Evolutionary conservation across 2,888 invertebrate species (phyloP).

Genomic region (Cyclophora albipunctata): DNA sequence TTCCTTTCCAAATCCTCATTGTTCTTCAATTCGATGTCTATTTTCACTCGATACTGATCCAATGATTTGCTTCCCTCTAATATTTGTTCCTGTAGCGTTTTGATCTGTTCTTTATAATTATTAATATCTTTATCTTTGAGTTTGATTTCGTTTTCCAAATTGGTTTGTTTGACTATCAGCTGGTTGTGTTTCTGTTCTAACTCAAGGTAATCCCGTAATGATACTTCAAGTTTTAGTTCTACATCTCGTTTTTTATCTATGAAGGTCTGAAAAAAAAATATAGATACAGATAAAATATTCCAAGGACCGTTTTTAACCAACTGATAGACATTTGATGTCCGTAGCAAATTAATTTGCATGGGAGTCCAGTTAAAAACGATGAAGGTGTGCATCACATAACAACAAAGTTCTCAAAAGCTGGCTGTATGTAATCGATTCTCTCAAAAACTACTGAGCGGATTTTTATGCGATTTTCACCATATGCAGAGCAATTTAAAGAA

Average conservation of each 20-base stretch:
- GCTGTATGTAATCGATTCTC: too few relatives aligned
- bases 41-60: conserved; percentile 48
- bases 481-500: too few relatives aligned
- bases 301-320: too few relatives aligned
- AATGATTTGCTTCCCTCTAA: conserved; percentile 22
- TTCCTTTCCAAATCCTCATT: conserved; percentile 48
- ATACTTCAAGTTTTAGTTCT: conserved; percentile 71
- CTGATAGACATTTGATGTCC: too few relatives aligned
- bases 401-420: too few relatives aligned
- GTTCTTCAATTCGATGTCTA: conserved; percentile 47
- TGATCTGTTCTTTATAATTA: conserved; percentile 53
- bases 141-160: conserved; percentile 43
- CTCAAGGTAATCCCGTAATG: conserved; percentile 69
- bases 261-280: conserved; percentile 37
- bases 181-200: conserved; percentile 60
- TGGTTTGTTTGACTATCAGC: conserved; percentile 30
- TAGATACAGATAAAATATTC: background rate
- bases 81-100: conserved; percentile 40
- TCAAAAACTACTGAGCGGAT: too few relatives aligned
- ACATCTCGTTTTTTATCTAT: conserved; percentile 71
- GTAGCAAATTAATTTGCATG: too few relatives aligned
- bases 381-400: too few relatives aligned
- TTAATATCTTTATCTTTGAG: conserved; percentile 61
- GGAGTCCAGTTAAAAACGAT: too few relatives aligned
- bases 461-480: too few relatives aligned